Conservation (phyloP, 2,888 invertebrate species). For the Tineola bisselliella region DNA sequence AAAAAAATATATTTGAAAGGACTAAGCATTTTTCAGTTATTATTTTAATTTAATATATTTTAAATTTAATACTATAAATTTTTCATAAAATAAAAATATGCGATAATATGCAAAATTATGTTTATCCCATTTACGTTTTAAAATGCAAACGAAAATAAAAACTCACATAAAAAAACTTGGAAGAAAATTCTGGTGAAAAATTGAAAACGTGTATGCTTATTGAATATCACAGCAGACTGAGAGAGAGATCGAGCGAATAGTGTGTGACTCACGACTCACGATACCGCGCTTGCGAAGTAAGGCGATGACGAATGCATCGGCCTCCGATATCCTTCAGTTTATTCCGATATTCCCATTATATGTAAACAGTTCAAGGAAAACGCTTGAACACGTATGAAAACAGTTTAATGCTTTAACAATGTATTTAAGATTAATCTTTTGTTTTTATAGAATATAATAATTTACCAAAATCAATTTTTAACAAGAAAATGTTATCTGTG, state of each 20-base stretch:
- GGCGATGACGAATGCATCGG: not conserved
- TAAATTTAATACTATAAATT: too few species aligned
- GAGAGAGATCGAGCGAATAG: not conserved
- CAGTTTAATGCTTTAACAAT: too few species aligned
- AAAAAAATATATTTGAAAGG: too few species aligned
- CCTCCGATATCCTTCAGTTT: constrained; percentile 5
- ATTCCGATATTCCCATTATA: not conserved
- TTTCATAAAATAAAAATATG: too few species aligned
- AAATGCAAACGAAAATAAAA: not conserved
- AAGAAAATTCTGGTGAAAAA: not conserved
- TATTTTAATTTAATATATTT: too few species aligned
- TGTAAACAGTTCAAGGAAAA: not conserved
- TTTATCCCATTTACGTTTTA: too few species aligned
- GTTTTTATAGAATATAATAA: too few species aligned
- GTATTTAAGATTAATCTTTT: too few species aligned
- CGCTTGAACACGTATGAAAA: not conserved
- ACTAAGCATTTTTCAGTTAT: too few species aligned
- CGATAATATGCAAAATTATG: too few species aligned
- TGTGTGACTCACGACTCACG: not conserved
- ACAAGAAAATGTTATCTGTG: too few species aligned
- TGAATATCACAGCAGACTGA: not conserved
- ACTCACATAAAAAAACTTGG: not conserved
- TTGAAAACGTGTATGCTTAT: not conserved
- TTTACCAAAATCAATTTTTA: too few species aligned
- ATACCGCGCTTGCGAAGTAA: not conserved